Evolutionary conservation across 2,888 invertebrate genomes (phyloP).

Genomic region (Drosophila setosimentum): DNA sequence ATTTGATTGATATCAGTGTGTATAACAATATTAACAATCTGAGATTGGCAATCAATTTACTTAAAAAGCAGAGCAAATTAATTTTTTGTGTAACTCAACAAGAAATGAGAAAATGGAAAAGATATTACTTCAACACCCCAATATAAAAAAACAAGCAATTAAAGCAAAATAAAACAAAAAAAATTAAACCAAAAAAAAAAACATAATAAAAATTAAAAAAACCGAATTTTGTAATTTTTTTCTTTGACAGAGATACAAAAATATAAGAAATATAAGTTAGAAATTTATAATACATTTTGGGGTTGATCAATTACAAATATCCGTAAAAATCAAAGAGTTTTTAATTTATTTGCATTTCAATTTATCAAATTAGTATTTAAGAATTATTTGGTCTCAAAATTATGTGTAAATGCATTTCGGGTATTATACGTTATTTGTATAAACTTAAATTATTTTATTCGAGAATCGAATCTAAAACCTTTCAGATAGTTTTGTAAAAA

Average conservation of each 20-base stretch:
- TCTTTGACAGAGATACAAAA: neutral
- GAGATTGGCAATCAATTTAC: slow-evolving; percentile 41
- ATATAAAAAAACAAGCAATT: neutral
- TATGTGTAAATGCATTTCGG: slow-evolving; percentile 36
- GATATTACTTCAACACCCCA: slow-evolving; percentile 38
- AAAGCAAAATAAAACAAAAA: neutral
- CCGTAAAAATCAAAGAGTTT: neutral
- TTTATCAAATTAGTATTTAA: neutral
- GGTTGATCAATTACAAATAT: neutral
- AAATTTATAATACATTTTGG: slow-evolving; percentile 25
- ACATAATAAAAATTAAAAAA: slow-evolving; percentile 41
- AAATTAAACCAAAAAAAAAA: slow-evolving; percentile 30
- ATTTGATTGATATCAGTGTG: slow-evolving; percentile 14
- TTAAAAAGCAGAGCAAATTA: slow-evolving; percentile 11
- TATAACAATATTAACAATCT: slow-evolving; percentile 16
- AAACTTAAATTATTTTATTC: neutral
- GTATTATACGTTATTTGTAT: neutral
- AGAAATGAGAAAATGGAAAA: slow-evolving; percentile 18
- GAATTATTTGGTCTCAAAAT: neutral
- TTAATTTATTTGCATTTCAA: slow-evolving; percentile 4
- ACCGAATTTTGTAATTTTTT: slow-evolving; percentile 8
- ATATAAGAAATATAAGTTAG: neutral
- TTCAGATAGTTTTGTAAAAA: neutral
- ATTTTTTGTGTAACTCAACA: slow-evolving; percentile 7
- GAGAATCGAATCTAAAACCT: neutral